Evolutionary conservation across 2,888 invertebrate species (phyloP).

Genomic region (Pseudococcus jackbeardsleyi): DNA sequence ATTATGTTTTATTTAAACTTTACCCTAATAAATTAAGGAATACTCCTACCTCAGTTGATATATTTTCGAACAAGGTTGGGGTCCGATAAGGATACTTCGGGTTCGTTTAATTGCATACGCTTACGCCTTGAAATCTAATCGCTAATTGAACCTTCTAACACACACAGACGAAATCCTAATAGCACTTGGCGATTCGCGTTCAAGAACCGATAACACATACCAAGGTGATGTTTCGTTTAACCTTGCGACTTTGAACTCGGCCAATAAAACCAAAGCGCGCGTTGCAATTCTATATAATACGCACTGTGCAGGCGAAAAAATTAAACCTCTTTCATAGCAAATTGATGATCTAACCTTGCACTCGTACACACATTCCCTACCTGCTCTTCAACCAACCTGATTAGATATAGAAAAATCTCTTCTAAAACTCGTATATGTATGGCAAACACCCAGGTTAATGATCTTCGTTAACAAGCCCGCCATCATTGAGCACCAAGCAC

Average conservation of each 20-base stretch:
- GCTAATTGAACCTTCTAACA: conserved; percentile 15
- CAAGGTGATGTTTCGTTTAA: conserved; percentile 52
- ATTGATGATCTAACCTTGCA: conserved; percentile 36
- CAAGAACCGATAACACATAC: conserved; percentile 33
- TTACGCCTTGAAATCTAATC: conserved; percentile 29
- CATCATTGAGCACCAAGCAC: neutral
- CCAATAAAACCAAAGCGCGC: conserved; percentile 45
- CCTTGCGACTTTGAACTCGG: conserved; percentile 55
- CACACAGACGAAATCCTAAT: neutral
- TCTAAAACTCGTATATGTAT: neutral
- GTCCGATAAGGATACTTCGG: neutral
- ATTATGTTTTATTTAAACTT: no score
- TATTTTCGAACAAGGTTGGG: neutral
- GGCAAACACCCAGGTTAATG: neutral
- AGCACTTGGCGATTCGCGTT: conserved; percentile 8
- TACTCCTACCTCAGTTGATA: neutral
- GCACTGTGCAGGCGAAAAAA: conserved; percentile 14
- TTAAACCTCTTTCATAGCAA: conserved; percentile 22
- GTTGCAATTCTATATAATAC: conserved; percentile 23
- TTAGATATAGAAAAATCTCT: conserved; percentile 3
- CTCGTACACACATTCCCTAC: neutral
- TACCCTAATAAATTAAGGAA: neutral
- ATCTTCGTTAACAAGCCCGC: neutral
- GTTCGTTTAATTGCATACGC: neutral
- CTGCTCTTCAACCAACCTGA: neutral